These are phyloP conservation scores for Hemiscyllium ocellatum DNA, from an alignment of 2,113 vertebrate genomes.

Conservation along the genomic window DNA sequence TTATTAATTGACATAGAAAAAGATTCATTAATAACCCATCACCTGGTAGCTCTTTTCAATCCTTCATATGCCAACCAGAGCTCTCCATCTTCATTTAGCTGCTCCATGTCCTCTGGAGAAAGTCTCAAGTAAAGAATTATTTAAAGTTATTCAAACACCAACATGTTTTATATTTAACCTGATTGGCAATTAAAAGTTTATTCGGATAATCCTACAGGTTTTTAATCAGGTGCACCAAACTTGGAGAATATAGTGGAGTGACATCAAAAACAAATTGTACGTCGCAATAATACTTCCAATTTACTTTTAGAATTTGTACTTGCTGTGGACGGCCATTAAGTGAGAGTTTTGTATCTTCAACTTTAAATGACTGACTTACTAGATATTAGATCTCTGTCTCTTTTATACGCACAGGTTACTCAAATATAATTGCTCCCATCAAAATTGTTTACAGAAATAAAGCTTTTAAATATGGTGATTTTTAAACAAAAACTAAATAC, in stretches of 20 bases:
- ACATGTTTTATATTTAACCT: background rate
- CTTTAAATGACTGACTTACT: background rate
- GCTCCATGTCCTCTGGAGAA: slow-evolving; percentile 62
- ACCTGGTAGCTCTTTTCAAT: slow-evolving; percentile 85
- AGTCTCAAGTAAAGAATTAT: slow-evolving; percentile 56
- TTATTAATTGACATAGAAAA: background rate
- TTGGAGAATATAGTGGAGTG: background rate
- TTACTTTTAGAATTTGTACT: too few species aligned
- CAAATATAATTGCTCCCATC: background rate
- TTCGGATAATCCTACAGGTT: background rate
- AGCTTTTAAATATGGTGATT: background rate
- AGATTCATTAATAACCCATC: slow-evolving; percentile 39
- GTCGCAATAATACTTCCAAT: too few species aligned
- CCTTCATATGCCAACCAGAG: slow-evolving; percentile 74
- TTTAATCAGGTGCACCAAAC: background rate
- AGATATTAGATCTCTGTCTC: background rate
- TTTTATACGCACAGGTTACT: background rate
- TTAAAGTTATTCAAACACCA: background rate
- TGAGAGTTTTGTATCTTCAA: background rate
- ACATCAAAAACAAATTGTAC: background rate
- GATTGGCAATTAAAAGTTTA: background rate
- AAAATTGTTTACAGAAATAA: background rate
- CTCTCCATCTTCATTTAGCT: slow-evolving; percentile 74
- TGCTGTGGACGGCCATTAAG: too few species aligned
- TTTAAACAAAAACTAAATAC: background rate